Base-by-base conservation (phyloP, 2,113 vertebrate species). In the Polypterus senegalus region DNA sequence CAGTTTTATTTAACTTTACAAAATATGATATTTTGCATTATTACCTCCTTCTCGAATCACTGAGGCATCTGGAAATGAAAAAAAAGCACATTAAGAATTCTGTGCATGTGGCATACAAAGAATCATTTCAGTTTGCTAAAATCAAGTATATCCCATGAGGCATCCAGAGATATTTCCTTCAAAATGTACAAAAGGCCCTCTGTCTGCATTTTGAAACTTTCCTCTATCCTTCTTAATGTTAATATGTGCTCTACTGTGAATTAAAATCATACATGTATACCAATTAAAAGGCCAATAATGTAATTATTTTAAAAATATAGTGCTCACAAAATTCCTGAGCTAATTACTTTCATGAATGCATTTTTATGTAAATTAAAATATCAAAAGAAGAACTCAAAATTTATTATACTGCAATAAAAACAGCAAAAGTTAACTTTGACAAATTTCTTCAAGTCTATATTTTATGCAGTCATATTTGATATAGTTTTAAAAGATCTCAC, bases 11-110 rank as follows among this genome's bases (percentile, higher is more conserved):
- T 3, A 64, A 57, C 56, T 59, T 63, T 69, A 63, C 59, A 49
- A 11, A 61, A 5, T 43, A 7, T 7, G 59, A 11, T 47, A 10
- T 46, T 48, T 52, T 11, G 5, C 64, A 62, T 80, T 82, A 82
- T 80, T 90, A 76, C 88, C 82, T 78, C 82, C 79, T 72, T 89
- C 83, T 65, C 68, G 82, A 71, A 85, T 81, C 68, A 89, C 79
- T 73, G 80, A 78, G 67, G 88, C 88, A 77, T 81, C 92, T 94
- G 81, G 64, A 73, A 66, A 64, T 62, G 67, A 72, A 73, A 53
- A 65, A 69, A 58, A 65, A 62, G 64, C 47, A 58, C 11, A 56
- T 53, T 76, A 63, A 79, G 27, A 27, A 27, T 27, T 27, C 27
- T 27, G 27, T 27, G 27, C 27, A 27, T 27, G 27, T 27, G 27